Base-by-base conservation (phyloP, 2,113 vertebrate species). In the Charina bottae region DNA sequence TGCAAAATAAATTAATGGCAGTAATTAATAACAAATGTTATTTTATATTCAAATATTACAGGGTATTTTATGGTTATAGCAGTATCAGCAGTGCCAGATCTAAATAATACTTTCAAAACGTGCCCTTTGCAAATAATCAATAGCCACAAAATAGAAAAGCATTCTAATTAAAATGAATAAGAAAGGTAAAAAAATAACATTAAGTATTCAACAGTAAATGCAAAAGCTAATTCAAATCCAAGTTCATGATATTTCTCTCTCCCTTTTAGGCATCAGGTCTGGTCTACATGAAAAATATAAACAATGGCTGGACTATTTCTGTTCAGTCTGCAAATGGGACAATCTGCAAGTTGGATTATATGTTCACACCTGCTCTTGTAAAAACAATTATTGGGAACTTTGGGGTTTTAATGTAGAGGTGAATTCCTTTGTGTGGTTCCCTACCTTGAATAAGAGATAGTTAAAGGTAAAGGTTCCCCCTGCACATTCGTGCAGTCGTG, bases 101-200 rank as follows among this genome's bases (percentile, higher is more conserved):
- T 58, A 92, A 94, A 94, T n/a, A 86, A 15, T 93, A 1, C 88
- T 94, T 95, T 94, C 93, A 92, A 93, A 46, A 93, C 53, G 54
- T 28, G 59, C 58, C 83, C 91, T 93, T 93, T 93, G 91, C 24
- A 94, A 93, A 86, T 58, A 96, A 95, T 89, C 90, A 62, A 94
- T 87, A 42, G 23, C 84, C 90, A 89, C 85, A 83, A 93, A 93
- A 93, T 84, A 85, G 37, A 89, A 93, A 86, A 91, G 78, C 58
- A 85, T 91, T 89, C 91, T 93, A 90, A 91, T 92, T 95, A 89
- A 91, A 89, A 94, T 55, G 88, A 78, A 84, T 78, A 91, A 94
- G 93, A 91, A 90, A 92, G 91, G 90, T 94, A 54, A 92, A 93
- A 78, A 89, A 59, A 42, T 26, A 5, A 24, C 9, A 17, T 90